Percentiles rank a stretch among this genome's conserved stretches.
Conservation (phyloP, 1,140 invertebrate genomes). For the Cotesia vestalis region DNA sequence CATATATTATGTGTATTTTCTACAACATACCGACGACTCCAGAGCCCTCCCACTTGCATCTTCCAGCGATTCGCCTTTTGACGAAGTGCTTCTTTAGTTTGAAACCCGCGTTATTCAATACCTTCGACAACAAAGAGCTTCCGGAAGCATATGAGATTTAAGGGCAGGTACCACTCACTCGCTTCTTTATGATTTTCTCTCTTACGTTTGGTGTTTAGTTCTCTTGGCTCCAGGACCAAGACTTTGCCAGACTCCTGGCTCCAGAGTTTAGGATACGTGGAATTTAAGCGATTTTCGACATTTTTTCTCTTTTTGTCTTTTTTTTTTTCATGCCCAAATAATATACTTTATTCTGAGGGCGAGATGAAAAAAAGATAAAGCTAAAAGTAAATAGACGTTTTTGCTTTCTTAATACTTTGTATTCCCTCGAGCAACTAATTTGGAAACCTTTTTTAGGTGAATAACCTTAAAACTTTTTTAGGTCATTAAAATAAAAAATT, state of each 20-base stretch:
- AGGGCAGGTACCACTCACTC: conserved; percentile 43
- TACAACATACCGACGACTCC: not conserved
- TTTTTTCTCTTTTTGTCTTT: too few relatives aligned
- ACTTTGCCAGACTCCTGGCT: not conserved
- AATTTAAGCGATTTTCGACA: too few relatives aligned
- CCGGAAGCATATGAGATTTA: conserved; percentile 52
- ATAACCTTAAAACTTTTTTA: too few relatives aligned
- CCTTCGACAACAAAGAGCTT: conserved; percentile 54
- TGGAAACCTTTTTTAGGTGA: too few relatives aligned
- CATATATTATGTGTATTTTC: not conserved
- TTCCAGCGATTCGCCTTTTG: conserved; percentile 61
- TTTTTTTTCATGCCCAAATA: too few relatives aligned
- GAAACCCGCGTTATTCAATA: conserved; percentile 61
- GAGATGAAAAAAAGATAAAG: too few relatives aligned
- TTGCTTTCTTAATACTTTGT: too few relatives aligned
- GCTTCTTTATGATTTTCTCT: not conserved
- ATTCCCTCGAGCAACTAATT: too few relatives aligned
- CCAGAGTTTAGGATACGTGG: too few relatives aligned
- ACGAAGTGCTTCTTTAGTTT: conserved; percentile 65
- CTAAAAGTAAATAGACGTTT: too few relatives aligned
- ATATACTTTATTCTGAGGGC: too few relatives aligned
- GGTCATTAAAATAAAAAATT: too few relatives aligned
- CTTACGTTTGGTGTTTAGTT: not conserved
- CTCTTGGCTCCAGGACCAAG: not conserved
- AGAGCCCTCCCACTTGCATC: conserved; percentile 49